These are phyloP conservation scores for Eufriesea mexicana DNA, from an alignment of 1,140 invertebrate species.

Conservation along the genomic window DNA sequence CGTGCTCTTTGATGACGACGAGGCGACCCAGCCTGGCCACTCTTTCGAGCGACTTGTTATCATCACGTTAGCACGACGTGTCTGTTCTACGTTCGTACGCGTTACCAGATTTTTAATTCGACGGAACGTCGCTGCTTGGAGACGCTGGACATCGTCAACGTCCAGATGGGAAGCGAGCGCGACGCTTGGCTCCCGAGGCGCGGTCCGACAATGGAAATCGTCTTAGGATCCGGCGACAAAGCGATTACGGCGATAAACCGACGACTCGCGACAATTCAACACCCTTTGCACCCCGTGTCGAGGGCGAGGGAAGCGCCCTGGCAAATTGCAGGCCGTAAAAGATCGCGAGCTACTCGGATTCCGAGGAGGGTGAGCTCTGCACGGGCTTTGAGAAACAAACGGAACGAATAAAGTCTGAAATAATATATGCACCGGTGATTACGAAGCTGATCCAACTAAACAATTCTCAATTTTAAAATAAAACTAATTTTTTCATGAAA, in stretches of 20 bases:
- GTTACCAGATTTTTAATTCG: neutral
- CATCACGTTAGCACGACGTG: slow-evolving; percentile 10
- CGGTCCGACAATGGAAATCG: neutral
- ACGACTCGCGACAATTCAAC: slow-evolving; percentile 30
- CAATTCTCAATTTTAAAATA: too few species aligned
- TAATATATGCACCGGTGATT: neutral
- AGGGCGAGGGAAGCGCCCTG: slow-evolving; percentile 42
- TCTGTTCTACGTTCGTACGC: slow-evolving; percentile 3
- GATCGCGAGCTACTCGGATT: slow-evolving; percentile 71
- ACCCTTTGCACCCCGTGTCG: slow-evolving; percentile 24
- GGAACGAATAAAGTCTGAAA: neutral
- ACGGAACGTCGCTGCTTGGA: neutral
- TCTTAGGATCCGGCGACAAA: neutral
- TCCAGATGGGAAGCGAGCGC: neutral
- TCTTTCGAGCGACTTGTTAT: slow-evolving; percentile 31
- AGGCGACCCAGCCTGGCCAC: slow-evolving; percentile 31
- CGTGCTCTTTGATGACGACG: slow-evolving; percentile 49
- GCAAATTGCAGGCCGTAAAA: slow-evolving; percentile 77
- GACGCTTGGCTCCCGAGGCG: neutral
- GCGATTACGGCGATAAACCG: slow-evolving; percentile 25
- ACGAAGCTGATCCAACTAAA: too few species aligned
- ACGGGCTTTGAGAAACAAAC: neutral
- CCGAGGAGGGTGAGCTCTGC: neutral
- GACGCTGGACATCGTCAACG: slow-evolving; percentile 14
- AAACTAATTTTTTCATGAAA: too few species aligned